Percentiles rank a stretch among this genome's conserved stretches.
phyloP scores from a whole-genome alignment of 1,140 invertebrate species.

The Drosophila mojavensis region DNA sequence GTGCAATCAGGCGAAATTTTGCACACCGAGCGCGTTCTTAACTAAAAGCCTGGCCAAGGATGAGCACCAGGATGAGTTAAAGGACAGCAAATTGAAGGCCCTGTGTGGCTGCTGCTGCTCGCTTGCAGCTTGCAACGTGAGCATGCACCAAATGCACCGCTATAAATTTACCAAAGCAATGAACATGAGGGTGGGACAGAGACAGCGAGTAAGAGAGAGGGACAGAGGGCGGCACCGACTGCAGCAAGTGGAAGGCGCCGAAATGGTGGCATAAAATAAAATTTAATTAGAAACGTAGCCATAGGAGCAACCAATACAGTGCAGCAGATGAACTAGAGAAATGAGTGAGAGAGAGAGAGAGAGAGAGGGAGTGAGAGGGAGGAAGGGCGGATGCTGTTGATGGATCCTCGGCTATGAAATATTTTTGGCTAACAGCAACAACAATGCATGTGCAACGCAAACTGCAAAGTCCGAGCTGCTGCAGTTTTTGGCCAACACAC shows the following conservation, averaged over 20 bases:
- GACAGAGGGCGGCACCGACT: not conserved
- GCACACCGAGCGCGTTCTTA: constrained; percentile 81
- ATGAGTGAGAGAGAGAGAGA: not conserved
- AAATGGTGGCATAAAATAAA: constrained; percentile 83
- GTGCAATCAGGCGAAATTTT: constrained; percentile 80
- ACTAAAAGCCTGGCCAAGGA: constrained; percentile 60
- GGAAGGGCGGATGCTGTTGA: not conserved
- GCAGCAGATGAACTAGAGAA: not conserved
- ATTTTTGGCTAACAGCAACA: constrained; percentile 50
- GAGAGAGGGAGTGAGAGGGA: not conserved
- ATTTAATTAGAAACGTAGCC: constrained; percentile 82
- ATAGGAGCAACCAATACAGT: constrained; percentile 43
- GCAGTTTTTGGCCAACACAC: constrained; percentile 38
- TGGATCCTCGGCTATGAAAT: constrained; percentile 67
- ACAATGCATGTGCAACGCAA: constrained; percentile 75
- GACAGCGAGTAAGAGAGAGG: not conserved
- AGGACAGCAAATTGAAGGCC: constrained; percentile 48
- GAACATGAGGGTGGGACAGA: not conserved
- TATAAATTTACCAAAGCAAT: constrained; percentile 58
- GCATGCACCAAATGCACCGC: constrained; percentile 65
- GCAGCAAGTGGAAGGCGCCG: constrained; percentile 63
- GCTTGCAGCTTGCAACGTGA: constrained; percentile 36
- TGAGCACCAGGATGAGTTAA: constrained; percentile 11
- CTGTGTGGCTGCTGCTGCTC: constrained; percentile 10
- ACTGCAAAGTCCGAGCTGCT: constrained; percentile 55